These are phyloP conservation scores for Limenitis camilla DNA, from an alignment of 2,888 invertebrate genomes.

Conservation along the genomic window DNA sequence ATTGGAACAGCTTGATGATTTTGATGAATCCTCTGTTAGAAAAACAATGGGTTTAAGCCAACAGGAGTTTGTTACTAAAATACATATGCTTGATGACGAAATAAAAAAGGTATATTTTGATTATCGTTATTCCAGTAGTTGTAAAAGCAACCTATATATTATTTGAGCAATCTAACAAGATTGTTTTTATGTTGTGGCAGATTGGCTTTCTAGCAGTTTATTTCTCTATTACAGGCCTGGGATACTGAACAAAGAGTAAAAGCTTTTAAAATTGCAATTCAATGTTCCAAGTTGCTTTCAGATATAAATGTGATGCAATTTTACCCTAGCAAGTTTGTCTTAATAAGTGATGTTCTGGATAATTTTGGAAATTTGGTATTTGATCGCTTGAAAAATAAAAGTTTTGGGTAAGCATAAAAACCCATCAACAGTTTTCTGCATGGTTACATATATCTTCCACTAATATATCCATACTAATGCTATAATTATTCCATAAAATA, in stretches of 20 bases:
- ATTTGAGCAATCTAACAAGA: background rate
- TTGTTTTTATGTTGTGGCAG: too few species aligned
- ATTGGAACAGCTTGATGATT: conserved; percentile 94
- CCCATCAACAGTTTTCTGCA: conserved; percentile 10
- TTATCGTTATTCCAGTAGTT: background rate
- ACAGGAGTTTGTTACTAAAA: conserved; percentile 90
- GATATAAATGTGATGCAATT: conserved; percentile 94
- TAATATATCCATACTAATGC: background rate
- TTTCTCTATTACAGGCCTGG: conserved; percentile 80
- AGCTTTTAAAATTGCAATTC: conserved; percentile 96
- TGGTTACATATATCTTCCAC: background rate
- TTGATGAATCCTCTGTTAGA: conserved; percentile 90
- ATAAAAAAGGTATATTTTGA: conserved; percentile 76
- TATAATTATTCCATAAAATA: too few species aligned
- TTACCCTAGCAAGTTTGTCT: conserved; percentile 98
- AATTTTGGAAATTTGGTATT: conserved; percentile 94
- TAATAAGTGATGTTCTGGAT: conserved; percentile 96
- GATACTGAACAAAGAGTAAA: conserved; percentile 94
- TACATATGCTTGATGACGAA: conserved; percentile 93
- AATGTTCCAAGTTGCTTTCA: conserved; percentile 94
- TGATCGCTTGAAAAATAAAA: conserved; percentile 85
- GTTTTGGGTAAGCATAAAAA: conserved; percentile 49
- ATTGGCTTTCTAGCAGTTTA: background rate
- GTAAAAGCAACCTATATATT: background rate
- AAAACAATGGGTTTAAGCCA: conserved; percentile 93